Base-by-base conservation (phyloP, 2,797 vertebrate species). In the Huso huso region DNA sequence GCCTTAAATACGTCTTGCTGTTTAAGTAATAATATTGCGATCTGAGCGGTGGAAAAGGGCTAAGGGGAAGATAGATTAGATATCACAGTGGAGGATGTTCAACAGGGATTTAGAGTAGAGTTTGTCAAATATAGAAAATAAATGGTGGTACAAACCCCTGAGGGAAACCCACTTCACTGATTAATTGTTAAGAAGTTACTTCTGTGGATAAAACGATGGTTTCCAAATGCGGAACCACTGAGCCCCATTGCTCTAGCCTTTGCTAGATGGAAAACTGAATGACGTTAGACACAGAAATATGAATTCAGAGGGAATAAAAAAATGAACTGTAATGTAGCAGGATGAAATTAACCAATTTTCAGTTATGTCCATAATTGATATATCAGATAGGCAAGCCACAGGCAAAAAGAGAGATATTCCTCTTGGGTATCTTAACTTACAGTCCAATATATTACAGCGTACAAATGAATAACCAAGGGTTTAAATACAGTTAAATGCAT, bases 291-390 rank as follows among this genome's bases (percentile, higher is more conserved):
- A 64, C 51, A 71, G n/a, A 63, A 68, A 48, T 23, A 51, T 37
- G 48, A 48, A 59, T n/a, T 49, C 68, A 8, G 53, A 72, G 63
- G 67, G 67, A 68, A 68, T 67, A n/a, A 2, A 53, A 62, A 50
- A 55, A 57, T 10, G 51, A 64, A 59, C 65, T 64, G 18, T 61
- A 59, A 64, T 67, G 51, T 51, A 66, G 69, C 72, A 76, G 68
- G 59, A 72, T 67, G 52, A 13, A 75, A 77, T 77, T 50, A 66
- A 49, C 76, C 59, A 13, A 58, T 23, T 7, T 70, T 72, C 66
- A 57, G 66, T 76, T 65, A 74, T 80, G 76, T 80, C 74, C 75
- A 75, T 85, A 82, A 84, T 83, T 81, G 75, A 82, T 83, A 87
- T 79, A 82, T 85, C 82, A 81, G 79, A 76, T 70, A 73, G 10